Conservation (phyloP, 2,113 vertebrate genomes). For the Chamaetylas fuelleborni region DNA sequence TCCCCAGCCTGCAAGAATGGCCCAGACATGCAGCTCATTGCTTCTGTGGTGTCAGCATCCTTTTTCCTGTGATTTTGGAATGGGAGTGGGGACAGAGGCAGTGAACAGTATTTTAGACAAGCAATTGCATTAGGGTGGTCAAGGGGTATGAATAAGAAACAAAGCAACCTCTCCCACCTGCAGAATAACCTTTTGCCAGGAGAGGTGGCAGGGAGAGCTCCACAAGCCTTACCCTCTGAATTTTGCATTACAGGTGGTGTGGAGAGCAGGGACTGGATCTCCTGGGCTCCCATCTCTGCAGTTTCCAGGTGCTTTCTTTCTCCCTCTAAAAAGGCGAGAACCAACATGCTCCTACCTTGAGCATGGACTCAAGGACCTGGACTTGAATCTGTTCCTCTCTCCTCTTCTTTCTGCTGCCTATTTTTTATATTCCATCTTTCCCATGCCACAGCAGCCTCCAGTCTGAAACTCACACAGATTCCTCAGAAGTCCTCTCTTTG, state of each 20-base stretch:
- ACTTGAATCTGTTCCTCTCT: not conserved
- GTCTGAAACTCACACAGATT: not conserved
- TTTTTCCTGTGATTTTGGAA: not conserved
- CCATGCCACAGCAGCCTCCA: not conserved
- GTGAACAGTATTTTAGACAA: not conserved
- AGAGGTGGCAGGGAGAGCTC: not conserved
- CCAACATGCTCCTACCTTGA: not conserved
- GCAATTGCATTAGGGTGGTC: not conserved
- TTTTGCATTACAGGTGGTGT: not conserved
- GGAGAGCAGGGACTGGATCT: not conserved
- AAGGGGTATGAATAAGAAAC: not conserved
- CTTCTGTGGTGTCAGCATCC: not conserved
- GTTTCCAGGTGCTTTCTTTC: not conserved
- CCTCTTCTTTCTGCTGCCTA: not conserved
- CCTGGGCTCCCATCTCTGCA: not conserved
- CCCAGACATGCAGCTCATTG: fast-evolving
- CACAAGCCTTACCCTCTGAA: not conserved
- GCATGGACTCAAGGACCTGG: too few species aligned
- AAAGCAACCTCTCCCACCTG: not conserved
- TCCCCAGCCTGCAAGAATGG: not conserved
- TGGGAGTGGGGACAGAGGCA: not conserved
- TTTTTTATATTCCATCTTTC: not conserved
- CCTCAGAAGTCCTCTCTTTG: not conserved
- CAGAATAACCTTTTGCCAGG: not conserved
- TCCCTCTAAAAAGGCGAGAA: not conserved